Conservation (phyloP, 2,797 vertebrate species). For the Cheirogaleus major region DNA sequence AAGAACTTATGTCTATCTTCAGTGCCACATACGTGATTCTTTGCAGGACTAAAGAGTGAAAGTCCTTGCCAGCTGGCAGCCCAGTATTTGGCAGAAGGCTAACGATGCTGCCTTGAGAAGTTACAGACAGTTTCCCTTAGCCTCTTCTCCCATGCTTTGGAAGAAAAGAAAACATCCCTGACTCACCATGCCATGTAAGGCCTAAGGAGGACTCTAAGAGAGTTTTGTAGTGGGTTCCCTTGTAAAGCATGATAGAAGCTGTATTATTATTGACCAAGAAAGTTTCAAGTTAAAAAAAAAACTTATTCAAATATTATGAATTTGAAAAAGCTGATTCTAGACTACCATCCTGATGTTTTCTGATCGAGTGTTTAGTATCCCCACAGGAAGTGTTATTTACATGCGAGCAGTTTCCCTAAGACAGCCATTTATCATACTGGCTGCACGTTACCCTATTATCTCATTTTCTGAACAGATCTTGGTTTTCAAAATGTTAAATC, state of each 20-base stretch:
- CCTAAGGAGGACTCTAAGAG: background rate
- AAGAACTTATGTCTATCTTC: conserved; percentile 60
- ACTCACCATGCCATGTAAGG: conserved; percentile 61
- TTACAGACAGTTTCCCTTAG: conserved; percentile 53
- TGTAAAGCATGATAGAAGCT: conserved; percentile 18
- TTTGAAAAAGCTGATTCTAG: conserved; percentile 53
- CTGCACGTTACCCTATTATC: background rate
- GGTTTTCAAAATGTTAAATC: conserved; percentile 26
- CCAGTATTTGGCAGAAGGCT: conserved; percentile 24
- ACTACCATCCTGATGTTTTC: background rate
- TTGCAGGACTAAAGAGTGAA: background rate
- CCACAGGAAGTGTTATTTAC: conserved; percentile 29
- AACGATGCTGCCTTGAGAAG: conserved; percentile 37
- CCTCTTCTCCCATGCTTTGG: conserved; percentile 10
- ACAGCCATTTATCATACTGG: conserved; percentile 32
- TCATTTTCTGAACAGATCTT: conserved; percentile 42
- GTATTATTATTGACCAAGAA: background rate
- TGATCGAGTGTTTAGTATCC: conserved; percentile 7
- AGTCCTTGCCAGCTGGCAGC: conserved; percentile 59
- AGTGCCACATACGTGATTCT: conserved; percentile 49
- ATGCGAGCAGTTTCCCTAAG: background rate
- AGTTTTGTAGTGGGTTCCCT: conserved; percentile 19
- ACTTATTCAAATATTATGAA: conserved; percentile 9
- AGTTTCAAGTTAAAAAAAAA: background rate
- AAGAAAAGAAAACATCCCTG: background rate